A percentile compares a stretch with the other conserved stretches of the same genome.
phyloP scores from a whole-genome alignment of 2,888 invertebrate species.

The Alentia gelatinosa region DNA sequence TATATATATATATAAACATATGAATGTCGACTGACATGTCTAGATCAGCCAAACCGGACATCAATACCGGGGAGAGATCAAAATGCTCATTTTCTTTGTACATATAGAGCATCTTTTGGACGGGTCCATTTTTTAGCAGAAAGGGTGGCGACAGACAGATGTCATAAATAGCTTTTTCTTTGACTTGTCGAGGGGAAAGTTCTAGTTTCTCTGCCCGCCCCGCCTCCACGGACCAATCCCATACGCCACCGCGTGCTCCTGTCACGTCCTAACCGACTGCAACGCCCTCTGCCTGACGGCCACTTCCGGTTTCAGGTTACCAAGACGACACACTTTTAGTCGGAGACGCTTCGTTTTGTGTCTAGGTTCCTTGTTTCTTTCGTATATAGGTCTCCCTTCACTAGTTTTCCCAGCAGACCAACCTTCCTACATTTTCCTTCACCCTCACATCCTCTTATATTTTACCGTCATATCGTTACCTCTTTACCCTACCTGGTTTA shows the following conservation, averaged over 20 bases:
- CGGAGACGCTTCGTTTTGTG: background rate
- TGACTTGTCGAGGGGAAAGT: background rate
- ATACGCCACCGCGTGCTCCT: background rate
- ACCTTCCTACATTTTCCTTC: too few relatives aligned
- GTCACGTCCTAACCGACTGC: background rate
- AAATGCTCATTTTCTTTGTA: too few relatives aligned
- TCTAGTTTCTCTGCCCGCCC: background rate
- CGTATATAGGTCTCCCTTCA: too few relatives aligned
- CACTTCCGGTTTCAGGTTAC: conserved; percentile 32
- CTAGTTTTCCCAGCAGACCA: too few relatives aligned
- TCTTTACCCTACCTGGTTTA: too few relatives aligned
- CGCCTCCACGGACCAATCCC: background rate
- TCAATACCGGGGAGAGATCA: too few relatives aligned
- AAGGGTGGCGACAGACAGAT: background rate
- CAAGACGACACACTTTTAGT: background rate
- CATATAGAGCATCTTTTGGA: background rate
- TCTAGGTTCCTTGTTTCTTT: background rate
- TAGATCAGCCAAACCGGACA: too few relatives aligned
- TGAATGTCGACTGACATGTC: too few relatives aligned
- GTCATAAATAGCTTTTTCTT: background rate
- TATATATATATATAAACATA: too few relatives aligned
- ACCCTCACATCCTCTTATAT: too few relatives aligned
- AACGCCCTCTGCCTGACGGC: conserved; percentile 19
- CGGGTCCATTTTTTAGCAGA: background rate
- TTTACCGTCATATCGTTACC: too few relatives aligned